phyloP scores from a whole-genome alignment of 37 sponge, comb jelly and placozoan species.

The Aphrocallistes beatrix region DNA sequence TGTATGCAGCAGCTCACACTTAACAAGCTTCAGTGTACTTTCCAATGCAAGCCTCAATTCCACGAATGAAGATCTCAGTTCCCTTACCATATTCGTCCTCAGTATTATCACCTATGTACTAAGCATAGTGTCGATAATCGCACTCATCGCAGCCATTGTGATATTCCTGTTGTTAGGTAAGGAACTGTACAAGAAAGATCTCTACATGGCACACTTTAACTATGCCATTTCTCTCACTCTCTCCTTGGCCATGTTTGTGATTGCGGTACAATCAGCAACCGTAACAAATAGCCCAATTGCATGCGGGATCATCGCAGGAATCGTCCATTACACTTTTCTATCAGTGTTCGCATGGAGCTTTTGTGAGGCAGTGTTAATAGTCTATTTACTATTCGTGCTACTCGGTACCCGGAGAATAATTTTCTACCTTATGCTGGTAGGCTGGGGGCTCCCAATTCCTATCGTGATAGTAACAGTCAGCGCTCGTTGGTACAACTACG shows the following conservation, averaged over 20 bases:
- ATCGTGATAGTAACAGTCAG: background rate
- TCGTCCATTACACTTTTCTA: conserved; percentile 34
- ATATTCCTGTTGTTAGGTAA: too few species aligned
- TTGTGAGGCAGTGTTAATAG: conserved; percentile 30
- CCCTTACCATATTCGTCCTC: too few species aligned
- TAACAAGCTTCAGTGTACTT: background rate
- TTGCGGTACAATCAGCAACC: background rate
- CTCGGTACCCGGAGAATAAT: background rate
- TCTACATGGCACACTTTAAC: conserved; percentile 21
- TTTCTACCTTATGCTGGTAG: background rate
- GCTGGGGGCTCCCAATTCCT: background rate
- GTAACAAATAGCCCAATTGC: background rate
- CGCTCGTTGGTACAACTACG: background rate
- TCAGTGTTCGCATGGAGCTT: conserved; percentile 30
- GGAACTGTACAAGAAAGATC: background rate
- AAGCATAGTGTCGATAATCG: too few species aligned
- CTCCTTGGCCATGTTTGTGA: conserved; percentile 17
- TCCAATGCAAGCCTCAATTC: too few species aligned
- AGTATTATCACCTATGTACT: too few species aligned
- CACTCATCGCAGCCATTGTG: too few species aligned
- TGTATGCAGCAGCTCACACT: background rate
- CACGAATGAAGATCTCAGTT: too few species aligned
- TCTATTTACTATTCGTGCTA: conserved; percentile 26
- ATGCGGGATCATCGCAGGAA: conserved; percentile 22
- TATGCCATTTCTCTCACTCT: conserved; percentile 22